Base-by-base conservation (phyloP, 2,888 invertebrate species). In the Nymphalis c-album region DNA sequence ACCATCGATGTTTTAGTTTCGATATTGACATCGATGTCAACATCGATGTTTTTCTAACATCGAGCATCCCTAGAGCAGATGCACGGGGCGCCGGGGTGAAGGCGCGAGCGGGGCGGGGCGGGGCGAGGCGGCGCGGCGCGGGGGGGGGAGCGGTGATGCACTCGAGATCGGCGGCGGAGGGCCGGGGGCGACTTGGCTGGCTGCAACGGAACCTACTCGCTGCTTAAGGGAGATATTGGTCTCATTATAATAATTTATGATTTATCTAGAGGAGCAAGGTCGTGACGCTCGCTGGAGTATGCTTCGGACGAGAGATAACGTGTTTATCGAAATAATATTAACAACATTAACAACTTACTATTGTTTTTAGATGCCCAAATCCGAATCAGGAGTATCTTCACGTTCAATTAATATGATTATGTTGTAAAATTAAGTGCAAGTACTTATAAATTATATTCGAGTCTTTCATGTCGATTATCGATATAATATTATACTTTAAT, bases 211-310 rank as follows among this genome's bases (percentile, higher is more conserved):
- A 60, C 68, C 57, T 53, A 63, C 46, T 60, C 55, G 55, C 68
- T 45, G 60, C 35, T 68, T 60, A 48, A 63, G 69, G 62, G 65
- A 58, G 65, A 59, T 58, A 59, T 59, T 62, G 59, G 31, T 53
- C 62, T 69, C 69, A 66, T 69, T 69, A 69, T 51, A 61, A 69
- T 69, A 69, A 63, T 66, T 59, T 57, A 68, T 68, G 50, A 63
- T 66, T 61, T 61, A 60, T 60, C 60, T 66, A 60, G 31, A 66
- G 53, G 20, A 60, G 31, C 60, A 20, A 60, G n/a, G 53, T 46
- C 51, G 31, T 18, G 20, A 60, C 53, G 46, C 20, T 20, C 20
- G 18, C 31, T 31, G 20, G 53, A 46, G 35, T 60, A 45, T 18
- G 17, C 16, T 55, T n/a, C 13, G 35, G 16, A 7, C 53, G 47